Percentiles rank a stretch among this genome's conserved stretches.
phyloP scores from a whole-genome alignment of 1,140 invertebrate genomes.

The Hyles vespertilio region DNA sequence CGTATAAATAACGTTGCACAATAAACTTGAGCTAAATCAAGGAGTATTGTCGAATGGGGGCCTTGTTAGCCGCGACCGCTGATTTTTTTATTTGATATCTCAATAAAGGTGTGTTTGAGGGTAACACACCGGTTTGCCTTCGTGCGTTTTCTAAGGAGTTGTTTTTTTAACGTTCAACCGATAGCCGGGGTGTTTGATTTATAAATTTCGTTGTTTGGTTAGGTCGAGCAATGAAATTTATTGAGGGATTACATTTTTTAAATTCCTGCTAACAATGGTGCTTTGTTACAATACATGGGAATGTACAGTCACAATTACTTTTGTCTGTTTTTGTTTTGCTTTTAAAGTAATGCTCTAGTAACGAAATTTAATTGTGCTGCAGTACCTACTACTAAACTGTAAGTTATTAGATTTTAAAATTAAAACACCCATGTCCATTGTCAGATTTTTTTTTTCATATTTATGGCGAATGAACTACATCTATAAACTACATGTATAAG shows the following conservation, averaged over 20 bases:
- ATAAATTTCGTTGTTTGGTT: constrained; percentile 58
- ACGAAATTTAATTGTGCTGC: too few relatives aligned
- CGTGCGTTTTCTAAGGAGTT: constrained; percentile 38
- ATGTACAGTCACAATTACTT: too few relatives aligned
- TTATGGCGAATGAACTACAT: too few relatives aligned
- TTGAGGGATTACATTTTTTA: constrained; percentile 30
- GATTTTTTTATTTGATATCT: constrained; percentile 73
- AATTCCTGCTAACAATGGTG: constrained; percentile 12
- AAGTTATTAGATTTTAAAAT: too few relatives aligned
- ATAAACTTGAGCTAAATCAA: constrained; percentile 66
- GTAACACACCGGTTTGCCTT: constrained; percentile 40
- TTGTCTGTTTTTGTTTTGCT: too few relatives aligned
- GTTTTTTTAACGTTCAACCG: constrained; percentile 29
- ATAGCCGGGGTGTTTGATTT: constrained; percentile 50
- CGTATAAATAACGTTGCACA: constrained; percentile 68
- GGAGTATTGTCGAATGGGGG: constrained; percentile 59
- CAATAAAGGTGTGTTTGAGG: constrained; percentile 58
- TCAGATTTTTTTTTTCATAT: too few relatives aligned
- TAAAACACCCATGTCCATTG: too few relatives aligned
- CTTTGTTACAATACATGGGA: background rate
- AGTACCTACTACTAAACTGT: too few relatives aligned
- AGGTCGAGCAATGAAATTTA: constrained; percentile 42
- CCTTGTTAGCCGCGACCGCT: constrained; percentile 62
- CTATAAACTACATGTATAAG: too few relatives aligned
- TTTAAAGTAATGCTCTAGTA: too few relatives aligned